Evolutionary conservation across 2,797 vertebrate genomes (phyloP), one percentile per base, ranked within the genome.

Genomic region (Enteromius radiatus): DNA sequence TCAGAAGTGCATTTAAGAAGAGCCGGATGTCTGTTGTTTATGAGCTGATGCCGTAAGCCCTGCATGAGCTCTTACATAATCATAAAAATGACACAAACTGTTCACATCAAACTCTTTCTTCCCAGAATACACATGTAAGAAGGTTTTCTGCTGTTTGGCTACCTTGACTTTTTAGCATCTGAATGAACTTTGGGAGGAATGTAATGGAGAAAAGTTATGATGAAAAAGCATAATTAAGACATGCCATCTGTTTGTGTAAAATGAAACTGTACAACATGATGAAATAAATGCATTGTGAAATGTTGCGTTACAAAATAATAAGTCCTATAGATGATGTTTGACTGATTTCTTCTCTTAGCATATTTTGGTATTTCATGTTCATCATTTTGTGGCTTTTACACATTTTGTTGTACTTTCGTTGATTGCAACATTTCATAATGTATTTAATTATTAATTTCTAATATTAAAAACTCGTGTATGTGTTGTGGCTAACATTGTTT

Each of bases 1-100:
- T 78, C 78, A 84, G 38, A 85, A 76, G 19, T 64, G 59, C 84
- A 79, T 86, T 84, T 81, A 71, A 64, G 65, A 69, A 77, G 64
- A 63, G 45, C 36, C 43, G 78, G 84, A 78, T 52, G 41, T 33
- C 70, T 33, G 26, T 84, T 84, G 23, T 86, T 88, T 83, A 86
- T 49, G 15, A 81, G 47, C 26, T 67, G 31, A 15, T 28, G 41
- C 19, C 77, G 28, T 77, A 52, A 74, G 76, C 77, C 56, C 81
- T 74, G 33, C 41, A 33, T 54, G 33, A 28, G 36, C 80, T 19
- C 70, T 78, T 78, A 82, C 59, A 86, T 70, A 77, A 54, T 41
- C 43, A 61, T 71, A 52, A 80, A 56, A 59, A 49, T 28, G 65
- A 79, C 33, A 59, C 23, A 65, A 49, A 49, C 26, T 36, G 14